These are phyloP conservation scores for Ceyx melanurus DNA, from an alignment of 2,113 vertebrate species.

Conservation along the genomic window DNA sequence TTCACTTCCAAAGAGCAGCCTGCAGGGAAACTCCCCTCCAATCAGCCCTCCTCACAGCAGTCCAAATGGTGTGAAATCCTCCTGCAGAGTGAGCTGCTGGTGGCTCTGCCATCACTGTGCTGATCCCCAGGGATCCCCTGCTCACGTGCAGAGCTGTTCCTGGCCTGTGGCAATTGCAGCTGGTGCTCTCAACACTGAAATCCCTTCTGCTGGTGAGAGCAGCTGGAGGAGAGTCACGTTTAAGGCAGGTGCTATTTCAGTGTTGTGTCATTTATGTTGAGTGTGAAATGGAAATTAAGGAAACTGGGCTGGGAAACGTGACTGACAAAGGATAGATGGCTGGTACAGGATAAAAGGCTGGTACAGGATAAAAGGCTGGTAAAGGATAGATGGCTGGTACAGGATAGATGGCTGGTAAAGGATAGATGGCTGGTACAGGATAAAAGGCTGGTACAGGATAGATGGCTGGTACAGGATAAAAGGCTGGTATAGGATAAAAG, in stretches of 20 bases:
- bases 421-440: no score
- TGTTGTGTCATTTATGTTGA: background rate
- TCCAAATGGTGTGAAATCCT: background rate
- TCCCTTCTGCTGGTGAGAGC: background rate
- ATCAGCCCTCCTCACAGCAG: background rate
- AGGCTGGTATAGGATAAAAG: no score
- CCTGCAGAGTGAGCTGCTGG: rapidly evolving
- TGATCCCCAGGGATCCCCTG: background rate
- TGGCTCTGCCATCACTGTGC: background rate
- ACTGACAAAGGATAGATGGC: no score
- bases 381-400: no score
- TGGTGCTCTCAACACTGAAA: background rate
- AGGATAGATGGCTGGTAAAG: background rate
- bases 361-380: no score
- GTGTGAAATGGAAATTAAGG: background rate
- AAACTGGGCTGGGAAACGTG: background rate
- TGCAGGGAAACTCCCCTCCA: background rate
- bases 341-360: no score
- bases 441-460: no score
- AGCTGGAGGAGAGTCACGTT: background rate
- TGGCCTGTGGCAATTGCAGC: background rate
- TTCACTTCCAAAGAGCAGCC: background rate
- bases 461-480: no score
- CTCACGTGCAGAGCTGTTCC: rapidly evolving
- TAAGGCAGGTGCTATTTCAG: background rate